Evolutionary conservation across 2,113 vertebrate genomes (phyloP), one percentile per base, ranked within the genome.

Genomic region (Anguilla rostrata): DNA sequence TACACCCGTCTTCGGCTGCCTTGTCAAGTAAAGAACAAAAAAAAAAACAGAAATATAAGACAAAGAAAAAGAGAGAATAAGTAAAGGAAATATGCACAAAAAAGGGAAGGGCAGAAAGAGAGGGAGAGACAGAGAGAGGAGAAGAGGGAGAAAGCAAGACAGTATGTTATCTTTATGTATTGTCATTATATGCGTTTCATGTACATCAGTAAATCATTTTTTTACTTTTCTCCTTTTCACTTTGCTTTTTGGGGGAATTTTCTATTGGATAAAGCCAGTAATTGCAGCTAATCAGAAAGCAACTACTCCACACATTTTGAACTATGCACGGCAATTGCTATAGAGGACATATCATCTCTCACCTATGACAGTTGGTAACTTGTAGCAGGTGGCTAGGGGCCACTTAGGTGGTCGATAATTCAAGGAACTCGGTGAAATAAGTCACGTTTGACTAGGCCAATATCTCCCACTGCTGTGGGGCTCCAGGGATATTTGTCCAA

Each of bases 1-100:
- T 88, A 87, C 79, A 84, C 85, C 82, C n/a, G 88, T 89, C 89
- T 90, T 84, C 63, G 83, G 53, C 88, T 91, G 87, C 88, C 87
- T 82, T 60, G 85, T 87, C 87, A 57, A 81, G 63, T 14, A 26
- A 39, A 18, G 39, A 20, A 29, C 56, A 60, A 34, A 86, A 57
- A 39, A 85, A 85, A 80, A 34, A 85, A 85, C 22, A 15, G 78
- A 60, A 80, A 60, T 86, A 75, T 40, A 22, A 86, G 53, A 83
- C 39, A n/a, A 39, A 66, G 82, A n/a, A 60, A 66, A 34, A 43
- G 57, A 83, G 79, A 46, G 83, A 84, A 9, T 49, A 9, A 3
- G 14, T 63, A 20, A 11, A 34, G 81, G 57, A 39, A 5, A 84
- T 56, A 56, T n/a, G 26, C 43, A 53, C 43, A 85, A 79, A 79